Conservation (phyloP, 2,888 invertebrate species). For the Ethmia dodecea region DNA sequence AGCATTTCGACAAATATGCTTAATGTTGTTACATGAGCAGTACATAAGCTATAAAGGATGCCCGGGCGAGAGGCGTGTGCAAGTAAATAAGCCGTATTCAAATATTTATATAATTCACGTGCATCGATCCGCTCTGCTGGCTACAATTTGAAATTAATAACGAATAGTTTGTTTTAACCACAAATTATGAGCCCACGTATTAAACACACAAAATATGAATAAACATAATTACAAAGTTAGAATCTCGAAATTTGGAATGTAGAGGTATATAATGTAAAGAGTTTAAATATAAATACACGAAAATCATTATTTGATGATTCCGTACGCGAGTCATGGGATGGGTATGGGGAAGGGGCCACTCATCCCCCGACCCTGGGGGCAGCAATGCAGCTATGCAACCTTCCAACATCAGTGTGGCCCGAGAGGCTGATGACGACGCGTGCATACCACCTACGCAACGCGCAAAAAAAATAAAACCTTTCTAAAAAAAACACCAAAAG, state of each 20-base stretch:
- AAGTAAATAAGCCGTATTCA: too few species aligned
- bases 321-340: constrained; percentile 59
- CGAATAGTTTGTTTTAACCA: too few species aligned
- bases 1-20: too few species aligned
- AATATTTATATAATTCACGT: constrained; percentile 19
- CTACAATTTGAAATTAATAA: too few species aligned
- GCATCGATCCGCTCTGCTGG: constrained; percentile 46
- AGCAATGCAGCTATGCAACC: constrained; percentile 63
- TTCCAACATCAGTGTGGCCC: constrained; percentile 71
- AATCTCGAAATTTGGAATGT: constrained; percentile 1
- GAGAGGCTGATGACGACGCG: constrained; percentile 70
- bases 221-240: not conserved
- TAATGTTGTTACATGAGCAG: too few species aligned
- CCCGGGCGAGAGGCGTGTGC: too few species aligned
- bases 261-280: constrained; percentile 22
- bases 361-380: constrained; percentile 40
- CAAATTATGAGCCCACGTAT: not conserved
- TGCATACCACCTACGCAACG: constrained; percentile 74
- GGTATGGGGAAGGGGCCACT: constrained; percentile 47
- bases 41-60: too few species aligned
- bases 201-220: not conserved
- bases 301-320: constrained; percentile 78
- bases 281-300: constrained; percentile 69
- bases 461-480: constrained; percentile 49
- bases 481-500: constrained; percentile 27